Conservation (phyloP, 2,888 invertebrate species). For the Podotricha telesiphe region DNA sequence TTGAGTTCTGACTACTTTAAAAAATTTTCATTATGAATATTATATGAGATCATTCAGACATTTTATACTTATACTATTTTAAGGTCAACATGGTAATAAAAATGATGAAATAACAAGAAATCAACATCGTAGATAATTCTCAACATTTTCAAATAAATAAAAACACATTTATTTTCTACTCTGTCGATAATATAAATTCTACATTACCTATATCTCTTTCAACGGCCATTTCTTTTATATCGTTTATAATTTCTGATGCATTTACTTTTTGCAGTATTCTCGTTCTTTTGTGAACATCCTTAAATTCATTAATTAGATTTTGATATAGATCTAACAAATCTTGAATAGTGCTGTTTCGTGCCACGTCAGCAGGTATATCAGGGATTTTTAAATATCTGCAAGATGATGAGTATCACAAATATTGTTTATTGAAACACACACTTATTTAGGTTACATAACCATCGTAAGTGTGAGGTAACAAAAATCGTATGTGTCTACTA, state of each 20-base stretch:
- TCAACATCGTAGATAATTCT: too few relatives aligned
- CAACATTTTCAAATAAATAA: too few relatives aligned
- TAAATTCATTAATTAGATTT: conserved; percentile 90
- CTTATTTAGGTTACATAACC: too few relatives aligned
- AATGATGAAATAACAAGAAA: too few relatives aligned
- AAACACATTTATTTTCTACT: too few relatives aligned
- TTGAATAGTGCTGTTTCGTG: conserved; percentile 88
- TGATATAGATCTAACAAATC: conserved; percentile 89
- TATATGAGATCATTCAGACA: too few relatives aligned
- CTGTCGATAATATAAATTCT: not conserved
- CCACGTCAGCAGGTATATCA: conserved; percentile 89
- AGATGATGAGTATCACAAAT: not conserved
- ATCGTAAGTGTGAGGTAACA: too few relatives aligned
- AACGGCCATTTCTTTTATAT: conserved; percentile 93
- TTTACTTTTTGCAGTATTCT: conserved; percentile 85
- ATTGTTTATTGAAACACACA: too few relatives aligned
- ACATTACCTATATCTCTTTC: conserved; percentile 89
- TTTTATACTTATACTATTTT: too few relatives aligned
- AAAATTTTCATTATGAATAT: too few relatives aligned
- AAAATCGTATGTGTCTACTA: too few relatives aligned
- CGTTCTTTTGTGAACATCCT: conserved; percentile 88
- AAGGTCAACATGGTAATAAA: too few relatives aligned
- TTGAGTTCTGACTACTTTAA: not conserved
- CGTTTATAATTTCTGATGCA: conserved; percentile 91
- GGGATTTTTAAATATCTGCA: conserved; percentile 81